A percentile compares a stretch with the other conserved stretches of the same genome.
phyloP scores from a whole-genome alignment of 2,888 invertebrate species.

The Dasypogon diadema region DNA sequence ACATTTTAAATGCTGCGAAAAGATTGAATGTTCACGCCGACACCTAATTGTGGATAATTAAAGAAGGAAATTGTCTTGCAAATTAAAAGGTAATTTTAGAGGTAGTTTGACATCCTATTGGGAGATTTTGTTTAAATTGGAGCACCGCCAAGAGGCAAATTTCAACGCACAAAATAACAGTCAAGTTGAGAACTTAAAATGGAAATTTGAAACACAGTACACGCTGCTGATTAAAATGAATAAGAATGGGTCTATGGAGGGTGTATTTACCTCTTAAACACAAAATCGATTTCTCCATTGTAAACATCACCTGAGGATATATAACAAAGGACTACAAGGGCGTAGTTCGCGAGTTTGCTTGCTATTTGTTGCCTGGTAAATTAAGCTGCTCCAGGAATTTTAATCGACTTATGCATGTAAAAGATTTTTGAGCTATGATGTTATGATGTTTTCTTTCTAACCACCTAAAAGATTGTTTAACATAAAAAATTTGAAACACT shows the following conservation, averaged over 20 bases:
- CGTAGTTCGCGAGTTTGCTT: neutral
- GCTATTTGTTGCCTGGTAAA: constrained; percentile 12
- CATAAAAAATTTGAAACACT: no score
- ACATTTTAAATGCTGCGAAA: neutral
- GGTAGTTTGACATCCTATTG: constrained; percentile 41
- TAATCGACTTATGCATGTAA: neutral
- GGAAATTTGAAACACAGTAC: constrained; percentile 3
- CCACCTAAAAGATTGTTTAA: no score
- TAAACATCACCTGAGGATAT: neutral
- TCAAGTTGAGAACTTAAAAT: constrained; percentile 5
- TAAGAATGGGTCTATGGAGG: neutral
- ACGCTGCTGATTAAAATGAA: constrained; percentile 28
- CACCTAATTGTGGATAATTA: constrained; percentile 24
- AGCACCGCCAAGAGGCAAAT: constrained; percentile 26
- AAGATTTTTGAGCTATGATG: neutral
- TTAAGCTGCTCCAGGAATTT: neutral
- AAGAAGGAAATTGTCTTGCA: constrained; percentile 39
- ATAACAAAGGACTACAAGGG: neutral
- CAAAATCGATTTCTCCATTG: constrained; percentile 26
- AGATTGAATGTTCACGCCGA: neutral
- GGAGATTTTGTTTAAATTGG: constrained; percentile 37
- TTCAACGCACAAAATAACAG: constrained; percentile 7
- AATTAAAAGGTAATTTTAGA: constrained; percentile 43
- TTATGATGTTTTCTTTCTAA: no score
- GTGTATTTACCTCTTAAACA: neutral